Conservation (phyloP, 2,888 invertebrate species). For the Alentia gelatinosa region DNA sequence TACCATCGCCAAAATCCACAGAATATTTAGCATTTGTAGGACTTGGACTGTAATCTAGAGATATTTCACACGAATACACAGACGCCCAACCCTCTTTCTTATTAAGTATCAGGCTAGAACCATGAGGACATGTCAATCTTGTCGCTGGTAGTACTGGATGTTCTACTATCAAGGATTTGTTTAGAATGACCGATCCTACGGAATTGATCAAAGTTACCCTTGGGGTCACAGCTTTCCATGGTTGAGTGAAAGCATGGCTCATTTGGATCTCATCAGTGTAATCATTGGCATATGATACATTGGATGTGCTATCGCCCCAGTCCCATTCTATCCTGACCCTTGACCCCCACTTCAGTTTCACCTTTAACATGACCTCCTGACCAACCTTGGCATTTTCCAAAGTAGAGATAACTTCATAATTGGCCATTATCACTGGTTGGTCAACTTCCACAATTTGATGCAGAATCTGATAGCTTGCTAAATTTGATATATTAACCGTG, state of each 20-base stretch:
- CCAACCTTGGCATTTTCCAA: background rate
- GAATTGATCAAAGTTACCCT: background rate
- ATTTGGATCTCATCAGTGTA: background rate
- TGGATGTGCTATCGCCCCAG: background rate
- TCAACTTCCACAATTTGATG: conserved; percentile 60
- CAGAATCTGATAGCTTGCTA: conserved; percentile 63
- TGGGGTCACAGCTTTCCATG: background rate
- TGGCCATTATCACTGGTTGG: conserved; percentile 56
- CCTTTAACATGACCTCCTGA: background rate
- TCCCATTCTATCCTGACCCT: background rate
- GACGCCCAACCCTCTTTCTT: background rate
- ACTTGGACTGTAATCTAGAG: background rate
- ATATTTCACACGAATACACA: background rate
- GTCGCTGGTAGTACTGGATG: background rate
- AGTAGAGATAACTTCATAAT: background rate
- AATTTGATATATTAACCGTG: conserved; percentile 63
- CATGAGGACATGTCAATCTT: background rate
- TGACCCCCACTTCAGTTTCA: background rate
- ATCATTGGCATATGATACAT: background rate
- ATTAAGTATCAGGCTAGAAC: background rate
- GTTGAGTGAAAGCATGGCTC: background rate
- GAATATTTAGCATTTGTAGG: background rate
- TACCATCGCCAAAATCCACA: background rate
- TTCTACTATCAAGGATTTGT: background rate
- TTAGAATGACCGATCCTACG: background rate